A percentile compares a stretch with the other conserved stretches of the same genome.
These are phyloP conservation scores for Sterrhoptilus dennistouni DNA, from an alignment of 2,113 vertebrate species.

Conservation along the genomic window DNA sequence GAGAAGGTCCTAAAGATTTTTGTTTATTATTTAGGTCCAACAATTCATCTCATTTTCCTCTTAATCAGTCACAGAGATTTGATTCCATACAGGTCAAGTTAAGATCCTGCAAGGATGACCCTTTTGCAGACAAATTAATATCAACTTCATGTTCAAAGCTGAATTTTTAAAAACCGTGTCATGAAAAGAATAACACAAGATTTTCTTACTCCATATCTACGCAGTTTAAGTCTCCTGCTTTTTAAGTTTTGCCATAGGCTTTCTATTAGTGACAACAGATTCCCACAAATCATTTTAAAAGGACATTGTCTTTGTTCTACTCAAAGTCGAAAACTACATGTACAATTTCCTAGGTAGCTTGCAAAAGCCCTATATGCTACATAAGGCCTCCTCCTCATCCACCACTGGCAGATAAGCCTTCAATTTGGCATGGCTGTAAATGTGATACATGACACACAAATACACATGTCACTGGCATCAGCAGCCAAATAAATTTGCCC, in stretches of 20 bases:
- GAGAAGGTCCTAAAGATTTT: not conserved
- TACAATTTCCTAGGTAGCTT: not conserved
- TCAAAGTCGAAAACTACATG: not conserved
- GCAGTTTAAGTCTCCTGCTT: not conserved
- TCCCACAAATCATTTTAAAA: not conserved
- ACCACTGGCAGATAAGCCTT: not conserved
- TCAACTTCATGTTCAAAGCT: not conserved
- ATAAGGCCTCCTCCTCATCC: not conserved
- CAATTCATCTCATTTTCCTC: not conserved
- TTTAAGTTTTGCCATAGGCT: not conserved
- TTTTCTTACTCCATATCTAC: not conserved
- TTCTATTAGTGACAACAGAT: not conserved
- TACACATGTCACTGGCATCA: not conserved
- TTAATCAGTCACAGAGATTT: not conserved
- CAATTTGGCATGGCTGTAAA: not conserved
- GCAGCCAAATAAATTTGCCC: not conserved
- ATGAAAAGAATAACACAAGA: not conserved
- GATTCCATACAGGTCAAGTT: not conserved
- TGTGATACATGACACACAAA: not conserved
- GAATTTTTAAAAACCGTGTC: not conserved
- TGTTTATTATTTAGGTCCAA: not conserved
- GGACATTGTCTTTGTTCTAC: not conserved
- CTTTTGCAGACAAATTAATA: not conserved
- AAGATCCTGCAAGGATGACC: not conserved
- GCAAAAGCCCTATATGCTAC: not conserved